Percentiles rank a stretch among this genome's conserved stretches.
These are phyloP conservation scores for Bostrychus sinensis DNA, from an alignment of 2,113 vertebrate species.

Conservation along the genomic window DNA sequence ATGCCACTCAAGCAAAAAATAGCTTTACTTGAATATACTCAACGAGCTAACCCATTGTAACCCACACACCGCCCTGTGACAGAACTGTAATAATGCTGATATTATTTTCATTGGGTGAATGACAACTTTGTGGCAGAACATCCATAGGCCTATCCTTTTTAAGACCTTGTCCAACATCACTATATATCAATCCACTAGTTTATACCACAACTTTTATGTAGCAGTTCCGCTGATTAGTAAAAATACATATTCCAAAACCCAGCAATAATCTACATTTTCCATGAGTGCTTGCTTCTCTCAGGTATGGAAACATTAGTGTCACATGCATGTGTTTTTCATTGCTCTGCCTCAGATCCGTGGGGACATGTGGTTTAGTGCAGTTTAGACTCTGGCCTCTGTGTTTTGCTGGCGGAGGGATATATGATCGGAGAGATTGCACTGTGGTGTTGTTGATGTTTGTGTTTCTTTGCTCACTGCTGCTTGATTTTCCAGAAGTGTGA, in stretches of 20 bases:
- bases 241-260: neutral
- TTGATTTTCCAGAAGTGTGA: conserved; percentile 53
- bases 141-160: neutral
- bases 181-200: conserved; percentile 55
- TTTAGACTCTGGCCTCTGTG: conserved; percentile 43
- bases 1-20: too few relatives aligned
- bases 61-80: too few relatives aligned
- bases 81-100: too few relatives aligned
- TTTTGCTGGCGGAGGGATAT: conserved; percentile 70
- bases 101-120: neutral
- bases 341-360: conserved; percentile 36
- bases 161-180: conserved; percentile 8
- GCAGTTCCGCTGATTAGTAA: conserved; percentile 19
- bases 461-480: conserved; percentile 54
- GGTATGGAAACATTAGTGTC: conserved; percentile 50
- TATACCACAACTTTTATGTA: conserved; percentile 34
- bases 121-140: neutral
- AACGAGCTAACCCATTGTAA: too few relatives aligned
- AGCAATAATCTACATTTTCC: conserved; percentile 10
- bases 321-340: conserved; percentile 63
- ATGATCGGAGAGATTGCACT: conserved; percentile 64
- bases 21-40: too few relatives aligned
- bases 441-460: conserved; percentile 63
- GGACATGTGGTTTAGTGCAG: conserved; percentile 57
- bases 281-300: conserved; percentile 30